A percentile compares a stretch with the other conserved stretches of the same genome.
These are phyloP conservation scores for Tortricodes alternella DNA, from an alignment of 2,888 invertebrate genomes.

Conservation along the genomic window DNA sequence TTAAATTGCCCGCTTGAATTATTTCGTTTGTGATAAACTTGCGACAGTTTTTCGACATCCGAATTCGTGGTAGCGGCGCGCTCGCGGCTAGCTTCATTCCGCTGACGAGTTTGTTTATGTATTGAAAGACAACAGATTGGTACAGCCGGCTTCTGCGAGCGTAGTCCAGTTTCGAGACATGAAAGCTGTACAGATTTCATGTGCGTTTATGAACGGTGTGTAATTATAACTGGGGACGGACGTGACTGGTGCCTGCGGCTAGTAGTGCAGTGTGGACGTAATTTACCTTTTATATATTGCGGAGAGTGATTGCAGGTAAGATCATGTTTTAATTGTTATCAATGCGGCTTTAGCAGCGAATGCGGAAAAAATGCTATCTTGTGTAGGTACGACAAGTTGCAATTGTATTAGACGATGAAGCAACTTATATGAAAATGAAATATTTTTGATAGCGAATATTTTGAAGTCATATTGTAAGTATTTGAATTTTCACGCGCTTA, in stretches of 20 bases:
- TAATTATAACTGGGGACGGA: constrained; percentile 29
- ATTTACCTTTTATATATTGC: constrained; percentile 31
- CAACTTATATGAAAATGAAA: too few species aligned
- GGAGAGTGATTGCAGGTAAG: constrained; percentile 19
- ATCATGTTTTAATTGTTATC: background rate
- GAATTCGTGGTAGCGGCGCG: constrained; percentile 37
- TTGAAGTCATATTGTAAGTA: too few species aligned
- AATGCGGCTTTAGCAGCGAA: constrained; percentile 1
- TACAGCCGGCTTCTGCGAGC: constrained; percentile 71
- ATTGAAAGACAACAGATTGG: constrained; percentile 79
- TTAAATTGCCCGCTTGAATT: background rate
- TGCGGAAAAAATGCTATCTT: constrained; percentile 2
- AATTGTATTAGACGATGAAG: too few species aligned
- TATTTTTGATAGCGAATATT: background rate
- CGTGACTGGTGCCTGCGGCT: constrained; percentile 36
- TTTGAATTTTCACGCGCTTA: too few species aligned
- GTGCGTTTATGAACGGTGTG: constrained; percentile 35
- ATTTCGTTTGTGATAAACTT: background rate
- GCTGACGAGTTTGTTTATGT: constrained; percentile 77
- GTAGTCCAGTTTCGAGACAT: constrained; percentile 59
- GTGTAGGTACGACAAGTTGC: too few species aligned
- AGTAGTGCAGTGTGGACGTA: constrained; percentile 63
- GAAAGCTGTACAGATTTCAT: constrained; percentile 52
- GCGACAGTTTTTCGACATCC: constrained; percentile 3
- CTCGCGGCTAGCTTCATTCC: constrained; percentile 71